These are phyloP conservation scores for Cotesia chilonis DNA, from an alignment of 1,140 invertebrate genomes.

Conservation along the genomic window DNA sequence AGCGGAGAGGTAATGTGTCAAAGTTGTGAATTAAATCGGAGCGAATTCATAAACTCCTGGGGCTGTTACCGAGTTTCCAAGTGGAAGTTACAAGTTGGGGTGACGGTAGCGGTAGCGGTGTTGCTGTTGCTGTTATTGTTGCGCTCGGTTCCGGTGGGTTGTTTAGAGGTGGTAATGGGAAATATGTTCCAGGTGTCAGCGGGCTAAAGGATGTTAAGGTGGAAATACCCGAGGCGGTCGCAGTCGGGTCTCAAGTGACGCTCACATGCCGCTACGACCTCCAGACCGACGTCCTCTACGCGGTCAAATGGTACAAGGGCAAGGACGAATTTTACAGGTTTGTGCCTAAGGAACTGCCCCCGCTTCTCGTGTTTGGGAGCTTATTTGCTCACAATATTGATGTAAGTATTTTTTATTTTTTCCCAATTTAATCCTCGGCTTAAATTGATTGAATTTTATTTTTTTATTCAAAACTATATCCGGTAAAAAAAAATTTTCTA, in stretches of 20 bases:
- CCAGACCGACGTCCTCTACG: constrained; percentile 72
- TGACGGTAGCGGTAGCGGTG: neutral
- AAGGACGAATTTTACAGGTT: constrained; percentile 80
- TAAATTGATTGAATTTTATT: too few species aligned
- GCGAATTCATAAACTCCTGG: too few species aligned
- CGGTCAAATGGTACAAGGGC: constrained; percentile 86
- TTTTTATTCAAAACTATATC: too few species aligned
- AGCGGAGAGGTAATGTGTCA: too few species aligned
- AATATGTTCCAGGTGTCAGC: constrained; percentile 51
- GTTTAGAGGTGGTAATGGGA: too few species aligned
- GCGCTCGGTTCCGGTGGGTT: neutral
- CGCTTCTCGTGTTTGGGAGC: constrained; percentile 73
- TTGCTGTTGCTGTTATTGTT: too few species aligned
- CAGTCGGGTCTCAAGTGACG: constrained; percentile 61
- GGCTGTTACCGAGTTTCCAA: too few species aligned
- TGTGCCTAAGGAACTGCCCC: constrained; percentile 77
- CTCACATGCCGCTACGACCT: constrained; percentile 64
- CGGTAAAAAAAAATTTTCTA: too few species aligned
- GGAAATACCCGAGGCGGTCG: constrained; percentile 63
- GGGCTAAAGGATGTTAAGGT: constrained; percentile 62
- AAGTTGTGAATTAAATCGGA: too few species aligned
- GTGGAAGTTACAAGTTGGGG: too few species aligned
- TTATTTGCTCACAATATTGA: constrained; percentile 70
- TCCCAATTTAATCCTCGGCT: too few species aligned
- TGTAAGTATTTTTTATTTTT: constrained; percentile 68